A percentile compares a stretch with the other conserved stretches of the same genome.
These are phyloP conservation scores for Aleiodes testaceus DNA, from an alignment of 2,888 invertebrate genomes.

Conservation along the genomic window DNA sequence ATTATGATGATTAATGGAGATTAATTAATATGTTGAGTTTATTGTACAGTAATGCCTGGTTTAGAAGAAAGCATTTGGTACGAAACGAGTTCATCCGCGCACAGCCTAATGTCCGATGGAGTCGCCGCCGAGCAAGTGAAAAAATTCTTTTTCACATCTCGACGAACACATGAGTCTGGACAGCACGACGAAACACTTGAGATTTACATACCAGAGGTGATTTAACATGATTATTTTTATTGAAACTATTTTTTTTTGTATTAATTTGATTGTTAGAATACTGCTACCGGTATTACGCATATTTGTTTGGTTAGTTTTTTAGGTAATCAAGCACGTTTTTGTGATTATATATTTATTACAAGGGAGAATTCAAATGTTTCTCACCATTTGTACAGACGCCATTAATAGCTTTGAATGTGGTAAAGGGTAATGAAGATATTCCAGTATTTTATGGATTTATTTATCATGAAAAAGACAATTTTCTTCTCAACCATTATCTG, in stretches of 20 bases:
- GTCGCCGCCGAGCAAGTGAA: slow-evolving; percentile 81
- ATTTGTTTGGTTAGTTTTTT: slow-evolving; percentile 44
- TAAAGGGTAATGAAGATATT: too few species aligned
- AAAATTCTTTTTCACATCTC: slow-evolving; percentile 87
- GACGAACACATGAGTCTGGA: slow-evolving; percentile 70
- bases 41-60: slow-evolving; percentile 67
- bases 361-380: background rate
- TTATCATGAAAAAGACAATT: too few species aligned
- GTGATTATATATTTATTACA: background rate
- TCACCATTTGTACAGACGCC: too few species aligned
- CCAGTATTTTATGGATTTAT: too few species aligned
- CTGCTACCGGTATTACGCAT: slow-evolving; percentile 59
- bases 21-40: slow-evolving; percentile 53
- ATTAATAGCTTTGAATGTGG: too few species aligned
- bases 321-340: background rate
- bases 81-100: slow-evolving; percentile 66
- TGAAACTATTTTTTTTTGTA: slow-evolving; percentile 1
- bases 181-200: slow-evolving; percentile 83
- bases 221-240: slow-evolving; percentile 31
- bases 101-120: slow-evolving; percentile 78
- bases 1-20: slow-evolving; percentile 54
- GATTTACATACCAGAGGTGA: slow-evolving; percentile 86
- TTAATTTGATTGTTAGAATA: slow-evolving; percentile 7
- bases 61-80: slow-evolving; percentile 68
- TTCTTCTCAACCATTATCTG: too few species aligned